Evolutionary conservation across 1,140 invertebrate species (phyloP).

Genomic region (Macrostomum lignano): DNA sequence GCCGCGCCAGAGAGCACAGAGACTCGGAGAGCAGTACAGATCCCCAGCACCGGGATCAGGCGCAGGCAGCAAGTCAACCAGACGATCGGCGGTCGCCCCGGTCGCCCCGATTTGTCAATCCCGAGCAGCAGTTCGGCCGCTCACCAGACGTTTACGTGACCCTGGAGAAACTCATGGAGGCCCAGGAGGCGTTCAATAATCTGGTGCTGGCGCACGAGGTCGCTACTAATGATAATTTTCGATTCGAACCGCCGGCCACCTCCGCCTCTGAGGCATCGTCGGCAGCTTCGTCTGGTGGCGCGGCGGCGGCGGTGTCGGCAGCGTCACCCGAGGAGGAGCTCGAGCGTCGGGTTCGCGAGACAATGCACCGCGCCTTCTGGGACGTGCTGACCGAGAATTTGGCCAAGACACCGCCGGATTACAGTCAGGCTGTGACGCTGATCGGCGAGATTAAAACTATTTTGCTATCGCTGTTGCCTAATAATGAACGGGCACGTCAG

Average conservation of each 20-base stretch:
- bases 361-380: slow-evolving; percentile 73
- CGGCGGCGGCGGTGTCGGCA: too few species aligned
- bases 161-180: slow-evolving; percentile 51
- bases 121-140: too few species aligned
- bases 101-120: too few species aligned
- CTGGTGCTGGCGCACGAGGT: slow-evolving; percentile 84
- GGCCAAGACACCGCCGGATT: slow-evolving; percentile 47
- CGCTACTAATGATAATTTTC: slow-evolving; percentile 62
- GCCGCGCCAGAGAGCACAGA: too few species aligned
- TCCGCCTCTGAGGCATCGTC: too few species aligned
- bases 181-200: slow-evolving; percentile 56
- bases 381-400: slow-evolving; percentile 49
- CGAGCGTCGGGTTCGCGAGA: slow-evolving; percentile 50
- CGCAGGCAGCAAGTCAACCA: too few species aligned
- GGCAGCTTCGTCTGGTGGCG: too few species aligned
- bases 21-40: too few species aligned
- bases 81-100: too few species aligned
- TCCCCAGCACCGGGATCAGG: too few species aligned
- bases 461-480: slow-evolving; percentile 46
- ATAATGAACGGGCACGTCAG: slow-evolving; percentile 46
- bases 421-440: slow-evolving; percentile 48
- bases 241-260: too few species aligned
- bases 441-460: slow-evolving; percentile 59
- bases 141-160: slow-evolving; percentile 1
- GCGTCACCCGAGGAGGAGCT: slow-evolving; percentile 21